A percentile compares a stretch with the other conserved stretches of the same genome.
These are phyloP conservation scores for Amiota minor DNA, from an alignment of 2,888 invertebrate genomes.

Conservation along the genomic window DNA sequence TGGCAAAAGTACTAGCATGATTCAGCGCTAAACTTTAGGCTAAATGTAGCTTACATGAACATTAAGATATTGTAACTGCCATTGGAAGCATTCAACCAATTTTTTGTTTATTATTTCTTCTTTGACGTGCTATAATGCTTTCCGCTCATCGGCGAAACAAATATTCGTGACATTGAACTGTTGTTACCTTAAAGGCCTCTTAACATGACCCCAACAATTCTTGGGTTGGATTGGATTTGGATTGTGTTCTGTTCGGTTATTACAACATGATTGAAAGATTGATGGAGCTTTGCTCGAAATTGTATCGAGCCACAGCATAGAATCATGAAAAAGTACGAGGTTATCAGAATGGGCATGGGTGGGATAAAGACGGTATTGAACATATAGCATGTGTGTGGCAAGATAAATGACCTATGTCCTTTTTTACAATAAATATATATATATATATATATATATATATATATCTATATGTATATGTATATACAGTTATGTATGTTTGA, in stretches of 20 bases:
- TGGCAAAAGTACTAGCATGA: background rate
- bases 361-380: background rate
- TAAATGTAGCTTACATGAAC: too few species aligned
- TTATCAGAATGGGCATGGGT: too few species aligned
- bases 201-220: background rate
- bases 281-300: constrained; percentile 52
- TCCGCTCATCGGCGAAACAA: constrained; percentile 47
- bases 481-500: constrained; percentile 54
- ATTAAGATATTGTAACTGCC: too few species aligned
- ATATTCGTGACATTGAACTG: constrained; percentile 65
- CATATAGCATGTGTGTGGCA: background rate
- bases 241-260: too few species aligned
- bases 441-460: constrained; percentile 56
- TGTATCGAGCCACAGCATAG: background rate
- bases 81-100: background rate
- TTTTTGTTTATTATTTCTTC: background rate
- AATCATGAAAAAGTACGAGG: background rate
- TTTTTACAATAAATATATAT: background rate
- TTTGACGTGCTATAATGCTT: background rate
- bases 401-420: constrained; percentile 10
- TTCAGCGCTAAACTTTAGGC: too few species aligned
- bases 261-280: constrained; percentile 62
- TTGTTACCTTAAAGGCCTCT: constrained; percentile 39
- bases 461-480: constrained; percentile 50
- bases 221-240: too few species aligned